A percentile compares a stretch with the other conserved stretches of the same genome.
Evolutionary conservation across 2,113 vertebrate species (phyloP).

Genomic region (Pseudolaguvia tuberculata): DNA sequence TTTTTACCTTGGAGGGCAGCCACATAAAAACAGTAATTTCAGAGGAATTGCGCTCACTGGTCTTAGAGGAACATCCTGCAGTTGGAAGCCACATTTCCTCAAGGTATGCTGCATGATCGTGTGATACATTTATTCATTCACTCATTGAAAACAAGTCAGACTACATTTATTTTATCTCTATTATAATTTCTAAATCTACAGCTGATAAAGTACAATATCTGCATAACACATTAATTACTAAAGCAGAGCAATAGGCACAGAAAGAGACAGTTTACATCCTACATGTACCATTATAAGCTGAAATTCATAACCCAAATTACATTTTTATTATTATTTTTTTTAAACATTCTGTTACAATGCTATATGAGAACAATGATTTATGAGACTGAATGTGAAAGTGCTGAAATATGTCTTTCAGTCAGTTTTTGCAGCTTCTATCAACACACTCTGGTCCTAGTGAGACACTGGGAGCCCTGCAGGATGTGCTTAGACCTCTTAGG

Average conservation of each 20-base stretch:
- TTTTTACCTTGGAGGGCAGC: conserved; percentile 10
- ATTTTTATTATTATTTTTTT: too few relatives aligned
- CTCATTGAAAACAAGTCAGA: too few relatives aligned
- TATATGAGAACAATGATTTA: neutral
- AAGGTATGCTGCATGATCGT: conserved; percentile 19
- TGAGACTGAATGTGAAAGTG: neutral
- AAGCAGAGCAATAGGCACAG: too few relatives aligned
- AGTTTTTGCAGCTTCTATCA: conserved; percentile 25
- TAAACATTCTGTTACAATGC: too few relatives aligned
- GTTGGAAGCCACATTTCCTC: conserved; percentile 27
- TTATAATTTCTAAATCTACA: neutral
- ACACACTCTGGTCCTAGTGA: conserved; percentile 24
- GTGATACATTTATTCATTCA: neutral
- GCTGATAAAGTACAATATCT: too few relatives aligned
- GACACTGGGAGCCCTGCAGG: conserved; percentile 17
- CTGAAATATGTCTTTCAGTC: conserved; percentile 17
- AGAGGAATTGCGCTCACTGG: conserved; percentile 20
- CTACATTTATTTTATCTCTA: neutral
- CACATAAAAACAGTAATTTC: conserved; percentile 28
- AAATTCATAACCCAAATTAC: too few relatives aligned
- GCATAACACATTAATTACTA: too few relatives aligned
- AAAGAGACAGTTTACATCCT: too few relatives aligned
- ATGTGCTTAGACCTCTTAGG: conserved; percentile 19
- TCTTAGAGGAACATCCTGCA: conserved; percentile 28
- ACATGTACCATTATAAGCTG: too few relatives aligned